Percentiles rank a stretch among this genome's conserved stretches.
Evolutionary conservation across 2,888 invertebrate genomes (phyloP).

Genomic region (Koerneria pararmatus): DNA sequence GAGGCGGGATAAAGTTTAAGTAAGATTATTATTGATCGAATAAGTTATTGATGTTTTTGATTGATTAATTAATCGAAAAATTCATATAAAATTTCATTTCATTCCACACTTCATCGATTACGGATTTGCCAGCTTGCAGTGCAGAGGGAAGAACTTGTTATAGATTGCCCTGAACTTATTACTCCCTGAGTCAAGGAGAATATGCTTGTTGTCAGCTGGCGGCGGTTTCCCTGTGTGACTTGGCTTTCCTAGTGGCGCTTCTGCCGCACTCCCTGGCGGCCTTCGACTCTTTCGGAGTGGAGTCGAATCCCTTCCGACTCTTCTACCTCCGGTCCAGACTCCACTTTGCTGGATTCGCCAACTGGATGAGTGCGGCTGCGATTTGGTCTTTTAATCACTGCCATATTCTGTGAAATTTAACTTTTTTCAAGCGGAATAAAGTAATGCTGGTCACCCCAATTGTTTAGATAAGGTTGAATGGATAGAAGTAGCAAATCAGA

Average conservation of each 20-base stretch:
- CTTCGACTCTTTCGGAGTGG: constrained; percentile 31
- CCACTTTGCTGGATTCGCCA: constrained; percentile 54
- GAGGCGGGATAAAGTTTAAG: no score
- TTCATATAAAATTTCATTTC: background rate
- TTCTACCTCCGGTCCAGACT: constrained; percentile 50
- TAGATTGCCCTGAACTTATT: no score
- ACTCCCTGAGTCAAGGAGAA: constrained; percentile 1
- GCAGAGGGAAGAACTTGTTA: no score
- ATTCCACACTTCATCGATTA: no score
- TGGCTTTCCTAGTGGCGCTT: constrained; percentile 47
- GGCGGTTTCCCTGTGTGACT: constrained; percentile 54
- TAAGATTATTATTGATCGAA: no score
- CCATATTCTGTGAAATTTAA: no score
- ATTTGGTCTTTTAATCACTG: constrained; percentile 51
- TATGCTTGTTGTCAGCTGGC: constrained; percentile 45
- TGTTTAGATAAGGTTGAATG: no score
- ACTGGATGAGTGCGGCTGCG: constrained; percentile 57
- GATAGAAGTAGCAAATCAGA: no score
- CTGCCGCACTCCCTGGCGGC: constrained; percentile 43
- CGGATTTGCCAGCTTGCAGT: no score
- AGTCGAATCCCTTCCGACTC: constrained; percentile 35
- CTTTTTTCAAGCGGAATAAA: no score
- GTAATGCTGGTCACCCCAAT: no score
- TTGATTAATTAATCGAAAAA: constrained; percentile 19
- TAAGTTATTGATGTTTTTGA: no score